Evolutionary conservation across 2,797 vertebrate genomes (phyloP), one percentile per base, ranked within the genome.

Genomic region (Hippoglossus hippoglossus): DNA sequence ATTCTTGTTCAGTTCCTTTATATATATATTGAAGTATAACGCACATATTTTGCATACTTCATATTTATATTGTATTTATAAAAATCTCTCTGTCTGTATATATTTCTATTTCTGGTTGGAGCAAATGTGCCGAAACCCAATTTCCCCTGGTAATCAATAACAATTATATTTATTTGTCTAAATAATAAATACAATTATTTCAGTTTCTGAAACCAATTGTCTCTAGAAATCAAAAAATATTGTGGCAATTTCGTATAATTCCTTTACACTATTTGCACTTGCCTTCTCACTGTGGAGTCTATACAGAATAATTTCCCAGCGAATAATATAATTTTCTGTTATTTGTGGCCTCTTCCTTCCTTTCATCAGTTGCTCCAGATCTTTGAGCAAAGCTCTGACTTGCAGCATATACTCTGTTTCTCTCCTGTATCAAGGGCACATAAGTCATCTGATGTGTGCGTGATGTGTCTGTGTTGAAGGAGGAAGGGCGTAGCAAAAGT

Each of bases 351-450:
- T 73, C 47, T 9, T 64, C 11, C 46, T 68, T 39, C 50, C 28
- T 62, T 70, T 63, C 59, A 76, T 82, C 55, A 56, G 60, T 65
- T 44, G 67, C 53, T 68, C 21, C 55, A 76, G 25, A 65, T 75
- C 36, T 53, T 36, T 57, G 63, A 51, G 55, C 66, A 53, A 57
- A 77, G 36, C 58, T 76, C 39, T 70, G 56, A 65, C 61, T 73
- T 18, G 56, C 70, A 58, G 64, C 52, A 0, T 36, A 7, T 26
- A 34, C 21, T 46, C 53, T n/a, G 31, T 39, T 75, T 56, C 18
- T 63, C 26, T 47, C 50, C 73, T 72, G 63, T 73, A 41, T 79
- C 77, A 72, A 80, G 71, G 75, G 60, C 77, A 73, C 53, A 62
- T 50, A 60, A 68, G 54, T 53, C 21, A 56, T 67, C 51, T 64